phyloP scores from a whole-genome alignment of 2,888 invertebrate species.

The Drosophila ustulata region DNA sequence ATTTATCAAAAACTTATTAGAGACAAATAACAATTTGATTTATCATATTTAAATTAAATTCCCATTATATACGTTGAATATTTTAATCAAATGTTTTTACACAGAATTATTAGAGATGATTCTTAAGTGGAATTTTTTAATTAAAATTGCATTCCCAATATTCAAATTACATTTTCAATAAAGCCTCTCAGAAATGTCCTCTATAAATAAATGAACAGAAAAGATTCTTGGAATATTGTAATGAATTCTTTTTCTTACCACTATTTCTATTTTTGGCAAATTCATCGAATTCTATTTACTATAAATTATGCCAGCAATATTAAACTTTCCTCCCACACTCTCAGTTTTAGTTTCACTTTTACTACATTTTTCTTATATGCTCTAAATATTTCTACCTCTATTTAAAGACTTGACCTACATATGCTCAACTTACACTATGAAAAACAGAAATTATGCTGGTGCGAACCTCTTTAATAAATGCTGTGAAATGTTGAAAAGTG shows the following conservation, averaged over 20 bases:
- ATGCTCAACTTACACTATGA: not conserved
- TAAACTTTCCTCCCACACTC: not conserved
- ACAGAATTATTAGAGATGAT: no score
- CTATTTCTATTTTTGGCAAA: not conserved
- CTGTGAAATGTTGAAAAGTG: not conserved
- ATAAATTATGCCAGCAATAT: not conserved
- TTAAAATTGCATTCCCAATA: no score
- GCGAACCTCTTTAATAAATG: not conserved
- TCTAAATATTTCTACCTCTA: not conserved
- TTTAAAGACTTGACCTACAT: not conserved
- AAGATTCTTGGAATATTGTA: not conserved
- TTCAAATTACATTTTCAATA: not conserved
- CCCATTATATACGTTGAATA: no score
- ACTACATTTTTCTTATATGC: not conserved
- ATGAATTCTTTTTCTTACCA: not conserved
- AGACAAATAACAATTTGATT: no score
- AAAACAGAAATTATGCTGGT: not conserved
- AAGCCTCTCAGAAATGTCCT: not conserved
- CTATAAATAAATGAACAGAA: not conserved
- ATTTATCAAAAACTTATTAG: no score
- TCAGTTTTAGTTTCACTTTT: not conserved
- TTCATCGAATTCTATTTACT: not conserved
- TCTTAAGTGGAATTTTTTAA: no score
- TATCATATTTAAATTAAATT: no score
- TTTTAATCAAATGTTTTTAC: no score